These are phyloP conservation scores for Taenaris catops DNA, from an alignment of 2,888 invertebrate genomes.

Conservation along the genomic window DNA sequence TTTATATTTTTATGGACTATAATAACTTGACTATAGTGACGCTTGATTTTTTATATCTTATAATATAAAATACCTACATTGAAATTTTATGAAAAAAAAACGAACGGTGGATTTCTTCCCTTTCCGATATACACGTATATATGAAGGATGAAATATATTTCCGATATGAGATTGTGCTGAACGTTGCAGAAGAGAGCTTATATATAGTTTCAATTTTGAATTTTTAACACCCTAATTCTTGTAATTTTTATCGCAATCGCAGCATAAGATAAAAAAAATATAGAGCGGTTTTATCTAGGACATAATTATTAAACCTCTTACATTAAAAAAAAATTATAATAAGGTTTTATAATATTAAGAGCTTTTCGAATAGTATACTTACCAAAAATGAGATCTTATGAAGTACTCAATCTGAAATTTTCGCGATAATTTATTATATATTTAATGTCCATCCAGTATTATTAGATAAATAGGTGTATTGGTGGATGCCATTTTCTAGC, in stretches of 20 bases:
- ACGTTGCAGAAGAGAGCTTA: constrained; percentile 16
- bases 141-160: too few relatives aligned
- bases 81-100: too few relatives aligned
- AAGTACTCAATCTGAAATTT: constrained; percentile 60
- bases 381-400: constrained; percentile 71
- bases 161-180: constrained; percentile 3
- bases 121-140: too few relatives aligned
- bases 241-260: constrained; percentile 32
- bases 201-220: constrained; percentile 13
- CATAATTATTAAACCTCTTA: constrained; percentile 58
- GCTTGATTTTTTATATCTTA: too few relatives aligned
- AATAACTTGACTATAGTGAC: too few relatives aligned
- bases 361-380: constrained; percentile 75
- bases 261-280: constrained; percentile 46
- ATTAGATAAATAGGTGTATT: constrained; percentile 71
- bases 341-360: constrained; percentile 68
- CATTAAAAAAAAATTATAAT: constrained; percentile 42
- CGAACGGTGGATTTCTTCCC: too few relatives aligned
- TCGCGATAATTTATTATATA: constrained; percentile 70
- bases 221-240: constrained; percentile 9
- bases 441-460: constrained; percentile 77
- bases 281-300: constrained; percentile 43
- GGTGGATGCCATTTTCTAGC: constrained; percentile 55
- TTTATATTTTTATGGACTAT: too few relatives aligned
- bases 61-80: too few relatives aligned